Evolutionary conservation across 2,113 vertebrate species (phyloP), one percentile per base, ranked within the genome.

Genomic region (Neolamprologus sp.): DNA sequence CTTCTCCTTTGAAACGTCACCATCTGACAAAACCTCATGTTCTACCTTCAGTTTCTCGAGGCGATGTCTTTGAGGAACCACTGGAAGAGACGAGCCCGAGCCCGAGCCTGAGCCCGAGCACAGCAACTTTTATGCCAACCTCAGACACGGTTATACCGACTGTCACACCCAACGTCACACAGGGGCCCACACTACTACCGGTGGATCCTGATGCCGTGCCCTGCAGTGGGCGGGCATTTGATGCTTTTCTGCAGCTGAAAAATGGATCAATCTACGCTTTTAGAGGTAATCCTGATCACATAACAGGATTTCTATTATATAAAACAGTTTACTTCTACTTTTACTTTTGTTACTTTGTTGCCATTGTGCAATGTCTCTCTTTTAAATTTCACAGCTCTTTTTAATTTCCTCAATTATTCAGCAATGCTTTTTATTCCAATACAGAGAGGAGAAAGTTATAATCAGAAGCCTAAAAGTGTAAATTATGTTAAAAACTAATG

Each of bases 181-280:
- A 23, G 0, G 33, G 4, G 54, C 17, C 93, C 45, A 49, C 83
- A 1, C 4, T 17, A 1, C 6, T 28, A 1, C 9, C 80, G 2
- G 19, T 26, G 1, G 92, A 95, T 26, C 89, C 91, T 2, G 94
- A 95, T 3, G 91, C 91, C 4, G 86, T 35, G 1, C 63, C 96
- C 47, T 98, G 98, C 96, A 98, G 97, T 0, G 95, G 95, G 2
- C 95, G 94, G n/a, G 91, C 97, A 9, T 99, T 99, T 4, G 96
- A 99, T 0, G 98, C 98, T 7, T 98, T 99, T 94, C 97, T 98
- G 0, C 97, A 98, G 91, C 92, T 98, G 83, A 99, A 99, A 95
- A 99, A 99, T 0, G 97, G 98, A 11, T 99, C 98, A 2, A 88
- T 98, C 86, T 99, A 97, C 0, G 98, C 98, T 5, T 99, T 99